These are phyloP conservation scores for Bibio marci DNA, from an alignment of 2,888 invertebrate genomes.

Conservation along the genomic window DNA sequence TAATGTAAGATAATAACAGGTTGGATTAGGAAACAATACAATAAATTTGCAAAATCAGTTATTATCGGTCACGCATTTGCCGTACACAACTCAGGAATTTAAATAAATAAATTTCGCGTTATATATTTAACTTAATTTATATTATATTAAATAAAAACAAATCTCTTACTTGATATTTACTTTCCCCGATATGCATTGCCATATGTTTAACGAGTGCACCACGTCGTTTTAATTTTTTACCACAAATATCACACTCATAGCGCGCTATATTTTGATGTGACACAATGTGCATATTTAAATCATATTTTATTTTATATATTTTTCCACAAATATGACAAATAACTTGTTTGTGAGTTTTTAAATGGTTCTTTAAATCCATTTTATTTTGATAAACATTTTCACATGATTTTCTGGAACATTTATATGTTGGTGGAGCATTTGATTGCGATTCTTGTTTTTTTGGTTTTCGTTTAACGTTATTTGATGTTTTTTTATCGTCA, in stretches of 20 bases:
- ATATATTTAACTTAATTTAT: no score
- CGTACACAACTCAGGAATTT: no score
- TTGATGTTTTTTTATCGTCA: background rate
- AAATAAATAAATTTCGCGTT: no score
- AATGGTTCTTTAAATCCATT: background rate
- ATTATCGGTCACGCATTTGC: no score
- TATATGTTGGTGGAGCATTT: background rate
- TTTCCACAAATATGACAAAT: slow-evolving; percentile 33
- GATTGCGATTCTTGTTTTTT: no score
- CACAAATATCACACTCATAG: slow-evolving; percentile 31
- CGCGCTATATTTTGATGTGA: slow-evolving; percentile 33
- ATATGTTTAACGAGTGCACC: slow-evolving; percentile 34
- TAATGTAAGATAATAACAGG: no score
- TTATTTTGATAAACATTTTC: background rate
- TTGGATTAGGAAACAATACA: no score
- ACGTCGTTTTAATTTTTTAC: slow-evolving; percentile 37
- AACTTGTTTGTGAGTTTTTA: slow-evolving; percentile 2
- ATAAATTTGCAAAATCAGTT: no score
- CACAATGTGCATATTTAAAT: slow-evolving; percentile 32
- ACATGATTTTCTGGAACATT: background rate
- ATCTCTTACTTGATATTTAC: slow-evolving; percentile 21
- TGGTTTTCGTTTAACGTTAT: no score
- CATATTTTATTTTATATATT: slow-evolving; percentile 32
- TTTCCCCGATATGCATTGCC: slow-evolving; percentile 34
- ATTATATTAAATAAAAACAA: background rate